Conservation (phyloP, 1,140 invertebrate genomes). For the Ditylenchus dipsaci region DNA sequence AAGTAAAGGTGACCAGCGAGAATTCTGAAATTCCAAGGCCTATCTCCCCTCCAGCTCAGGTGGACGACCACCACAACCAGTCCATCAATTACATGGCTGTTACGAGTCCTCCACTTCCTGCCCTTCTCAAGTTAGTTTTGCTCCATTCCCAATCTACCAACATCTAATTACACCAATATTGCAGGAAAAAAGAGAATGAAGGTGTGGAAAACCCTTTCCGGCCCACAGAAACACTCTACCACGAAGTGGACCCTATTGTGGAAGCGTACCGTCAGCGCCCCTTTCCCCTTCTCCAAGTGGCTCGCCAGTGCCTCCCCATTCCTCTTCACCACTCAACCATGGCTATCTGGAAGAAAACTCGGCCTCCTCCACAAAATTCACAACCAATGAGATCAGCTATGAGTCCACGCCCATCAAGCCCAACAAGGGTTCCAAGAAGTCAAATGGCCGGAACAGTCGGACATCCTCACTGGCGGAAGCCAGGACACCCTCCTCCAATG, state of each 20-base stretch:
- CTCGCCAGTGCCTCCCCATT: conserved; percentile 39
- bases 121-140: conserved; percentile 35
- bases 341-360: neutral
- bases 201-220: conserved; percentile 46
- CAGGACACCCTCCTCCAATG: neutral
- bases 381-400: conserved; percentile 12
- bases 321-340: neutral
- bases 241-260: conserved; percentile 50
- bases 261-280: conserved; percentile 41
- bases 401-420: conserved; percentile 14
- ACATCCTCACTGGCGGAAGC: neutral
- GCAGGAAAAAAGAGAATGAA: conserved; percentile 41
- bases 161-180: conserved; percentile 9
- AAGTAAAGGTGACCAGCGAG: conserved; percentile 34
- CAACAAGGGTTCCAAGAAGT: neutral
- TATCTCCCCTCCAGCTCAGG: conserved; percentile 44
- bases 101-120: conserved; percentile 34
- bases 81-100: conserved; percentile 2
- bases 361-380: neutral
- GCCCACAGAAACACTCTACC: conserved; percentile 43
- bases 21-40: conserved; percentile 38
- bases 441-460: neutral
- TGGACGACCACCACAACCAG: neutral
- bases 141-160: neutral
- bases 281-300: conserved; percentile 45